These are phyloP conservation scores for Sebastes iracundus DNA, from an alignment of 2,797 vertebrate genomes.

Conservation along the genomic window DNA sequence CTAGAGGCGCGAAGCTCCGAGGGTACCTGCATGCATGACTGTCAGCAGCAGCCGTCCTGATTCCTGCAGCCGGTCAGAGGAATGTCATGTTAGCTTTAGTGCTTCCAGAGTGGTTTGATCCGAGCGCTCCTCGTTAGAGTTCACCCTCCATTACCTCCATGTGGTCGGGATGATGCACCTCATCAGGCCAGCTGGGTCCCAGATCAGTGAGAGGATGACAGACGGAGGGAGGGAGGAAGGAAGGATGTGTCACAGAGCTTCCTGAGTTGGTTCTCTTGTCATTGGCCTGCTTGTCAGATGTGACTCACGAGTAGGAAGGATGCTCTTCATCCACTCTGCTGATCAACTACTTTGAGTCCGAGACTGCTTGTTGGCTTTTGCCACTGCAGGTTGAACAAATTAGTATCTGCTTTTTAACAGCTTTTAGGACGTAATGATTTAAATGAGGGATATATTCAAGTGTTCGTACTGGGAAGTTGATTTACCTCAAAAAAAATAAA, in stretches of 20 bases:
- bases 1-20: not conserved
- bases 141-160: slow-evolving; percentile 73
- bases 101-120: slow-evolving; percentile 54
- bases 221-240: slow-evolving; percentile 10
- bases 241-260: slow-evolving; percentile 58
- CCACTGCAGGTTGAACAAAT: too few species aligned
- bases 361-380: too few species aligned
- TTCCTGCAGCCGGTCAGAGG: slow-evolving; percentile 76
- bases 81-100: slow-evolving; percentile 84
- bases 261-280: slow-evolving; percentile 32
- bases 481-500: too few species aligned
- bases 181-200: slow-evolving; percentile 1
- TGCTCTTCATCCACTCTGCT: slow-evolving; percentile 41
- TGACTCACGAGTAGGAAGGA: slow-evolving; percentile 34
- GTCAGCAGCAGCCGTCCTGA: slow-evolving; percentile 51
- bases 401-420: too few species aligned
- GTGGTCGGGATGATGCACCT: slow-evolving; percentile 58
- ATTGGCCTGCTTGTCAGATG: slow-evolving; percentile 1
- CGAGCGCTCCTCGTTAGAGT: slow-evolving; percentile 73
- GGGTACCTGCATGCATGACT: not conserved
- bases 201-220: slow-evolving; percentile 20
- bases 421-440: too few species aligned
- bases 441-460: too few species aligned
- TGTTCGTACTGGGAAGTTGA: too few species aligned
- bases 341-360: not conserved